Base-by-base conservation (phyloP, 23 tunicate genomes). In the Pegea sp. region DNA sequence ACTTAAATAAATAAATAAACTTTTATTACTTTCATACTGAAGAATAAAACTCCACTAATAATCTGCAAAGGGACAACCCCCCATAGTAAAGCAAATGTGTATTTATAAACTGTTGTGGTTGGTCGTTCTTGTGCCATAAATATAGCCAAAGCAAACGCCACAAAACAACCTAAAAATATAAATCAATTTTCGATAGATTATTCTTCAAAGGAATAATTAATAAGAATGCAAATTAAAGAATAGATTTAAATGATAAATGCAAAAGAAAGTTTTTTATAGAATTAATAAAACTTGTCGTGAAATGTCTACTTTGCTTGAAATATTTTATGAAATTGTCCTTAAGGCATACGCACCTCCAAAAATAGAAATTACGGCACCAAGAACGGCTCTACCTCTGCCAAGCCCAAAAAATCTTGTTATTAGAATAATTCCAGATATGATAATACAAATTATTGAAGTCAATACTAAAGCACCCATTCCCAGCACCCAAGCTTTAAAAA, bases 291-390 rank as follows among this genome's bases (percentile, higher is more conserved):
- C n/a, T n/a, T n/a, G n/a, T n/a, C n/a, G n/a, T n/a, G n/a, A n/a
- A n/a, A n/a, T n/a, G n/a, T n/a, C n/a, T n/a, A n/a, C n/a, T n/a
- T n/a, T n/a, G n/a, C n/a, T n/a, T n/a, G n/a, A n/a, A n/a, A n/a
- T n/a, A n/a, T n/a, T n/a, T n/a, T n/a, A n/a, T n/a, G n/a, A n/a
- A n/a, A n/a, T n/a, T n/a, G n/a, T n/a, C n/a, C n/a, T n/a, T n/a
- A n/a, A n/a, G n/a, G n/a, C n/a, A n/a, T n/a, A 54, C 63, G 24
- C n/a, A 80, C 93, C 73, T 61, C 79, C 29, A 66, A 80, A 71
- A 16, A 66, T 57, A 56, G 74, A 34, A 4, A 80, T 65, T n/a
- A 66, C 68, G 24, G 75, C 93, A 18, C 80, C 93, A 0, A 80
- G 61, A 44, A 58, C 62, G 0, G 74, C 68, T 56, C 68, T 71